phyloP scores from a whole-genome alignment of 2,797 vertebrate species.

The Choloepus didactylus region DNA sequence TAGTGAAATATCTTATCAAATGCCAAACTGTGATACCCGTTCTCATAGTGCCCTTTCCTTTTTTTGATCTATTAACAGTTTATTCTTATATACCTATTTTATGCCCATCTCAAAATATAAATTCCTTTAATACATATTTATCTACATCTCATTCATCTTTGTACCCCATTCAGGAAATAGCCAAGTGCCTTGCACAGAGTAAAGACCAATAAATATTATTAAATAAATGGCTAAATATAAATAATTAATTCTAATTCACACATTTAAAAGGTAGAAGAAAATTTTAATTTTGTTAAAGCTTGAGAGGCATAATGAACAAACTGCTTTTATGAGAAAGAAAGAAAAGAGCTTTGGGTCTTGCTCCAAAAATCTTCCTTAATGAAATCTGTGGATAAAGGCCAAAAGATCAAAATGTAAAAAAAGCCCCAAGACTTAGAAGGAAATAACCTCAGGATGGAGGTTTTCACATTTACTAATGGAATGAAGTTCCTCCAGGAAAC shows the following conservation, averaged over 20 bases:
- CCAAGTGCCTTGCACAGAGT: background rate
- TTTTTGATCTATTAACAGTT: background rate
- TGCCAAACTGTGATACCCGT: constrained; percentile 24
- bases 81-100: constrained; percentile 53
- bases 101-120: constrained; percentile 43
- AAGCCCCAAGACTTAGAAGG: constrained; percentile 10
- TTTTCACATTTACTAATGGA: constrained; percentile 54
- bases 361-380: constrained; percentile 62
- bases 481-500: constrained; percentile 55
- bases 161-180: constrained; percentile 27
- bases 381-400: constrained; percentile 62
- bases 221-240: constrained; percentile 57
- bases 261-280: constrained; percentile 61
- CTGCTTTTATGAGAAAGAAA: constrained; percentile 62
- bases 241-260: constrained; percentile 44
- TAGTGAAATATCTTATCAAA: constrained; percentile 40
- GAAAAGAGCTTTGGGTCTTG: constrained; percentile 55
- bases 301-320: constrained; percentile 59
- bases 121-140: constrained; percentile 8
- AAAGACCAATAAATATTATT: constrained; percentile 14
- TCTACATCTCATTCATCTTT: background rate
- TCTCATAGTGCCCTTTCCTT: constrained; percentile 3
- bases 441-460: background rate
- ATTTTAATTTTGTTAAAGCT: constrained; percentile 65
- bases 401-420: constrained; percentile 55